A percentile compares a stretch with the other conserved stretches of the same genome.
phyloP scores from a whole-genome alignment of 92 coral and sea anemone species.

The Porites evermanni region DNA sequence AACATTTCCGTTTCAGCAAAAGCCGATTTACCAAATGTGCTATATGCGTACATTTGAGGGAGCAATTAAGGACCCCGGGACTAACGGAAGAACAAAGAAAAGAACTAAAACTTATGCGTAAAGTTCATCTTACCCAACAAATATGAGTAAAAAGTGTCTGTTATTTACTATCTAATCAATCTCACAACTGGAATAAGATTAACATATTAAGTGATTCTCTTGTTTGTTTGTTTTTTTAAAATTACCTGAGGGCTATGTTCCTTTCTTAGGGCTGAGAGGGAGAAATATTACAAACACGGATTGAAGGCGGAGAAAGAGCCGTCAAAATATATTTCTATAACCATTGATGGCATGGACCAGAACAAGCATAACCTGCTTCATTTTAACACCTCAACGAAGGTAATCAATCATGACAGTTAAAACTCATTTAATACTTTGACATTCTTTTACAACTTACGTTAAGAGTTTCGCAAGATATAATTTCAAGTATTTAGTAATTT shows the following conservation, averaged over 20 bases:
- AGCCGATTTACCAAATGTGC: not conserved
- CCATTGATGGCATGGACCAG: conserved; percentile 9
- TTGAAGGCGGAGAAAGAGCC: not conserved
- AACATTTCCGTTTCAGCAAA: not conserved
- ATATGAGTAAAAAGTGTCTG: not conserved
- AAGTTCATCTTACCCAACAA: conserved; percentile 3
- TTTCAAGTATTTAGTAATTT: too few relatives aligned
- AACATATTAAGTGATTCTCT: too few relatives aligned
- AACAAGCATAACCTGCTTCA: not conserved
- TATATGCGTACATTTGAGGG: not conserved
- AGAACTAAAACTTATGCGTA: not conserved
- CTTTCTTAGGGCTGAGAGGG: not conserved
- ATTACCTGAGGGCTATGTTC: not conserved
- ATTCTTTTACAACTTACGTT: too few relatives aligned
- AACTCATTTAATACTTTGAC: too few relatives aligned
- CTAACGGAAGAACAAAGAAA: not conserved
- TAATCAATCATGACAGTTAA: not conserved
- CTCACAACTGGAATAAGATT: too few relatives aligned
- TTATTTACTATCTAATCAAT: too few relatives aligned
- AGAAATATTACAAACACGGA: not conserved
- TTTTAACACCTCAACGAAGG: not conserved
- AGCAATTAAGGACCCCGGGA: not conserved
- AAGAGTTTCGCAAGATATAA: too few relatives aligned
- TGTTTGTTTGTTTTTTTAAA: not conserved
- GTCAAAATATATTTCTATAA: not conserved